Evolutionary conservation across 2,113 vertebrate genomes (phyloP).

Genomic region (Siphamia tubifer): DNA sequence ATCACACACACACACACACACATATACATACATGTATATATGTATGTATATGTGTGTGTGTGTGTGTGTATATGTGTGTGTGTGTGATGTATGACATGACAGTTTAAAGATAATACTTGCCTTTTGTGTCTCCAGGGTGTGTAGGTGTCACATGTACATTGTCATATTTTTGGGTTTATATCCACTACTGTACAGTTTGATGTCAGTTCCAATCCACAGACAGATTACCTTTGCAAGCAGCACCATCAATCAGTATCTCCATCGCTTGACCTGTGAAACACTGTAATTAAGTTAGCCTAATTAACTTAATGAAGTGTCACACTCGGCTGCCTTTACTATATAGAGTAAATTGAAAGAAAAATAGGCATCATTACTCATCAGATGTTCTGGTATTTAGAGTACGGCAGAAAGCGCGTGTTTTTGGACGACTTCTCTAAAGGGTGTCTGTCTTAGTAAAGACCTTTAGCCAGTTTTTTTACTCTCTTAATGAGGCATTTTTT

Average conservation of each 20-base stretch:
- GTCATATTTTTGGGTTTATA: neutral
- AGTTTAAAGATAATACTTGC: neutral
- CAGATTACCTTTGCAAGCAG: slow-evolving; percentile 85
- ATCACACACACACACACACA: too few species aligned
- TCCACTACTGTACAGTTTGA: slow-evolving; percentile 76
- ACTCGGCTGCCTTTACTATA: slow-evolving; percentile 83
- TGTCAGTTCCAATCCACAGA: slow-evolving; percentile 77
- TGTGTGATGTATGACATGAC: too few species aligned
- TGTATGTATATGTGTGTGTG: too few species aligned
- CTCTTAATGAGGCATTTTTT: slow-evolving; percentile 29
- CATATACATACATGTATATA: too few species aligned
- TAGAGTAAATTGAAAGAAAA: slow-evolving; percentile 87
- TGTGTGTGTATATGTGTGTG: too few species aligned
- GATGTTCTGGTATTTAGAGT: slow-evolving; percentile 72
- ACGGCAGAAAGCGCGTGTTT: slow-evolving; percentile 1
- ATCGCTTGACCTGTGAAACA: slow-evolving; percentile 85
- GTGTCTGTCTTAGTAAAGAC: slow-evolving; percentile 12
- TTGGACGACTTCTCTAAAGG: neutral
- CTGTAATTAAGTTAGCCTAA: slow-evolving; percentile 90
- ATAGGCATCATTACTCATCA: slow-evolving; percentile 83
- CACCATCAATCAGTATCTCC: slow-evolving; percentile 85
- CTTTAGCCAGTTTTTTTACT: slow-evolving; percentile 39
- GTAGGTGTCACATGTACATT: neutral
- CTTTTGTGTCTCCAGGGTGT: neutral
- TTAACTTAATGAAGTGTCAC: slow-evolving; percentile 90